Conservation (phyloP, 2,113 vertebrate species). For the Hemicordylus capensis region DNA sequence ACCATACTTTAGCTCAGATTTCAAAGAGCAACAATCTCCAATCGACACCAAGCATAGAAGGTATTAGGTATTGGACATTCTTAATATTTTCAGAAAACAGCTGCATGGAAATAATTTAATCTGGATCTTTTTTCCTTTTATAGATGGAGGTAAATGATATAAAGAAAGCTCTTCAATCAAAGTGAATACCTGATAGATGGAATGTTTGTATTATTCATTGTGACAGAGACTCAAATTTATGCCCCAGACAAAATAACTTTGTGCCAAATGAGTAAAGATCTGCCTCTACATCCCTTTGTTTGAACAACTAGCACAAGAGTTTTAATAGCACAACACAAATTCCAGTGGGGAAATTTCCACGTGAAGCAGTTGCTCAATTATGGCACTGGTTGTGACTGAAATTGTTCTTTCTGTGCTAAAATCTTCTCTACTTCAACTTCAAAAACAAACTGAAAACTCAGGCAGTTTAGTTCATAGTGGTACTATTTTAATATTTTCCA, state of each 20-base stretch:
- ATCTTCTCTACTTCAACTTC: slow-evolving; percentile 81
- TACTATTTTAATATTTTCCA: slow-evolving; percentile 91
- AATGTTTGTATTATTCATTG: slow-evolving; percentile 76
- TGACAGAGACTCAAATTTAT: slow-evolving; percentile 78
- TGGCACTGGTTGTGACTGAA: slow-evolving; percentile 77
- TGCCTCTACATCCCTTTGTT: slow-evolving; percentile 78
- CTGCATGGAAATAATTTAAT: slow-evolving; percentile 10
- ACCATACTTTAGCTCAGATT: too few relatives aligned
- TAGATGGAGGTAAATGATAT: slow-evolving; percentile 98
- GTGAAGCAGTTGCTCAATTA: slow-evolving; percentile 59
- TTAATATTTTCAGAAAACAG: slow-evolving; percentile 1
- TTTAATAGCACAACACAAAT: slow-evolving; percentile 81
- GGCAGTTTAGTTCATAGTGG: slow-evolving; percentile 84
- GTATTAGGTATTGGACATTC: background rate
- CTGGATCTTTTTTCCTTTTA: slow-evolving; percentile 45
- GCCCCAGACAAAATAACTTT: slow-evolving; percentile 87
- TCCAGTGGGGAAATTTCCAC: slow-evolving; percentile 71
- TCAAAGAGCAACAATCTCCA: too few relatives aligned
- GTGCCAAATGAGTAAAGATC: slow-evolving; percentile 93
- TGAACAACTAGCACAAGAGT: slow-evolving; percentile 82
- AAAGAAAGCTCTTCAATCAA: slow-evolving; percentile 94
- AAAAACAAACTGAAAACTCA: slow-evolving; percentile 82
- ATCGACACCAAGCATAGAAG: too few relatives aligned
- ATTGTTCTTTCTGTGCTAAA: slow-evolving; percentile 80
- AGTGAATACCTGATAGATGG: slow-evolving; percentile 81